phyloP scores from a whole-genome alignment of 2,797 vertebrate species.

The Vultur gryphus region DNA sequence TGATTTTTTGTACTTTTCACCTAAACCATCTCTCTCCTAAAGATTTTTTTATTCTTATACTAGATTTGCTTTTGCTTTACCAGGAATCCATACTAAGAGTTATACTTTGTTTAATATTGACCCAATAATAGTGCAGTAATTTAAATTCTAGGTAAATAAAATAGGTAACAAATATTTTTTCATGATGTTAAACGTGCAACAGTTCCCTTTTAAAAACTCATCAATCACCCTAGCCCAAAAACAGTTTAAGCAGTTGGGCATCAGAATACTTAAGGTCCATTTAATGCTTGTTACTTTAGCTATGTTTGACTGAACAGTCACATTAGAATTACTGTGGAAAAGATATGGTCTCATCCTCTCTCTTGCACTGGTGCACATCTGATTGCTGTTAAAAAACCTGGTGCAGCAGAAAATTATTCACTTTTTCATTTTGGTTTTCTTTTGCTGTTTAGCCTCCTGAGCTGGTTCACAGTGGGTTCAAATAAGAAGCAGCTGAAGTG shows the following conservation, averaged over 20 bases:
- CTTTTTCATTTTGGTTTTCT: background rate
- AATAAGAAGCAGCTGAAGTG: background rate
- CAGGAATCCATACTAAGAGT: background rate
- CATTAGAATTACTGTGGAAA: background rate
- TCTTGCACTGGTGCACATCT: background rate
- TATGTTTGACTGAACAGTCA: background rate
- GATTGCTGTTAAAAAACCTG: background rate
- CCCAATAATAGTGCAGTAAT: background rate
- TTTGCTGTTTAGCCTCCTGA: background rate
- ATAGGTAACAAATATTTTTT: background rate
- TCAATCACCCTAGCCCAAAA: background rate
- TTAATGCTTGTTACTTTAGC: background rate
- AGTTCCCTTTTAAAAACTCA: background rate
- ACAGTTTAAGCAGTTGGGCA: background rate
- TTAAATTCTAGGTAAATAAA: background rate
- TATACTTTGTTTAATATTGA: background rate
- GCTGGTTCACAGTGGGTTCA: background rate
- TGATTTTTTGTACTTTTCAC: background rate
- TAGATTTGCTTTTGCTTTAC: background rate
- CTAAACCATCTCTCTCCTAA: background rate
- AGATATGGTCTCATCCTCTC: background rate
- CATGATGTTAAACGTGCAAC: background rate
- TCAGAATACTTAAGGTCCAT: background rate
- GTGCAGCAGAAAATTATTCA: background rate
- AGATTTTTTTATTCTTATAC: background rate